Conservation (phyloP, 2,113 vertebrate genomes). For the Phrynosoma platyrhinos region DNA sequence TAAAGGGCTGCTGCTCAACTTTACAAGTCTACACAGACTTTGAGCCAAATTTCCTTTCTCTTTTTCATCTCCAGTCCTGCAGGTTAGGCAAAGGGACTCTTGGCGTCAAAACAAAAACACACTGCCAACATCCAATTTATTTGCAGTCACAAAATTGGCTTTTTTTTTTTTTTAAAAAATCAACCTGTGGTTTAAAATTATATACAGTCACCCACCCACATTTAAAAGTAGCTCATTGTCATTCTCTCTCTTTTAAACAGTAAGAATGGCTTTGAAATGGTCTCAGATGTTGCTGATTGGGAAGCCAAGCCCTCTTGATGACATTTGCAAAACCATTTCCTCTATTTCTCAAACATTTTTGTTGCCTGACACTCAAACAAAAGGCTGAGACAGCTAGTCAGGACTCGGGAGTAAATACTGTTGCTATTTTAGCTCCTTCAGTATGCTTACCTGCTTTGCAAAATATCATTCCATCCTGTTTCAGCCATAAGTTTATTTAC, state of each 20-base stretch:
- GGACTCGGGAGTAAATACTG: neutral
- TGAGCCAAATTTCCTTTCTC: neutral
- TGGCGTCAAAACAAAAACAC: neutral
- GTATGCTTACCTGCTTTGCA: neutral
- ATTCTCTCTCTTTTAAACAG: no score
- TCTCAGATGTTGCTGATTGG: constrained; percentile 13
- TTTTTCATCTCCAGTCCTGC: neutral
- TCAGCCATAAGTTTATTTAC: neutral
- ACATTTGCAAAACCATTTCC: constrained; percentile 46
- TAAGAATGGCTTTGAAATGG: constrained; percentile 15
- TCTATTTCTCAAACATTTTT: constrained; percentile 12
- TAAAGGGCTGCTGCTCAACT: neutral
- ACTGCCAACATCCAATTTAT: no score
- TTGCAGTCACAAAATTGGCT: neutral
- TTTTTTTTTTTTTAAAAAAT: neutral
- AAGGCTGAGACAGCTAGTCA: neutral
- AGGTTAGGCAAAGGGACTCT: neutral
- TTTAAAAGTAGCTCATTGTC: neutral
- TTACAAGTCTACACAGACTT: neutral
- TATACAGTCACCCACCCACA: neutral
- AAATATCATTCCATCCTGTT: neutral
- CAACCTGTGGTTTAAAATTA: neutral
- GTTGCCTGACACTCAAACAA: neutral
- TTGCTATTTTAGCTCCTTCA: neutral
- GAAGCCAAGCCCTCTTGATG: constrained; percentile 4